These are phyloP conservation scores for Collichthys lucidus DNA, from an alignment of 2,113 vertebrate species.

Conservation along the genomic window DNA sequence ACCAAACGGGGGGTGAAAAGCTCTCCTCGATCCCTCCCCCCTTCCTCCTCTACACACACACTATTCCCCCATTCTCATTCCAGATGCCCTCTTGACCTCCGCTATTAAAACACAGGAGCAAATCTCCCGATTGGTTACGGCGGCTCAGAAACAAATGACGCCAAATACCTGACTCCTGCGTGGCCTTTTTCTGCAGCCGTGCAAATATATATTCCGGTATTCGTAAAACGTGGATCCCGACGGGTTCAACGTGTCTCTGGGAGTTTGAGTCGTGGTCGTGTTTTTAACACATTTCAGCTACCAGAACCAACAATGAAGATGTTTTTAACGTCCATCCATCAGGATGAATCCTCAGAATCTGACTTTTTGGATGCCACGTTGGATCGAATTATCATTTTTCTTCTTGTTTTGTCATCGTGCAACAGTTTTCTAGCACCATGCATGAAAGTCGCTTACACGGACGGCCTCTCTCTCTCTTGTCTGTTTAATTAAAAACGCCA, in stretches of 20 bases:
- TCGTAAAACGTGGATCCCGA: conserved; percentile 39
- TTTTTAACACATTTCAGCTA: conserved; percentile 7
- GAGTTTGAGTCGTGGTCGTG: neutral
- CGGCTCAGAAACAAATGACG: conserved; percentile 79
- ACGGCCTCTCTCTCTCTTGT: too few relatives aligned
- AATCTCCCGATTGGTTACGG: conserved; percentile 80
- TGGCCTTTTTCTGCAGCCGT: conserved; percentile 57
- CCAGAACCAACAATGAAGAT: neutral
- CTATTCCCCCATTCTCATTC: conserved; percentile 56
- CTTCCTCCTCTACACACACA: conserved; percentile 26
- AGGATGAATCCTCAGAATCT: neutral
- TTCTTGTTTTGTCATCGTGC: neutral
- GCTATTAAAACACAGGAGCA: conserved; percentile 82
- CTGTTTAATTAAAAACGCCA: neutral
- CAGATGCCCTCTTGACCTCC: conserved; percentile 70
- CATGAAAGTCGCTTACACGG: neutral
- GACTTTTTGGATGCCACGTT: neutral
- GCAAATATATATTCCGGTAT: conserved; percentile 58
- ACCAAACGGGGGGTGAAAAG: conserved; percentile 65
- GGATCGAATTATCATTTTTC: neutral
- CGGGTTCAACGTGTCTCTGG: neutral
- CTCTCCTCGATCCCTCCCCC: conserved; percentile 62
- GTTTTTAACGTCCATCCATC: too few relatives aligned
- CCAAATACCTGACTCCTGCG: conserved; percentile 72
- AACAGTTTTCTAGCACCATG: too few relatives aligned